These are phyloP conservation scores for Myopa testacea DNA, from an alignment of 2,888 invertebrate genomes.

Conservation along the genomic window DNA sequence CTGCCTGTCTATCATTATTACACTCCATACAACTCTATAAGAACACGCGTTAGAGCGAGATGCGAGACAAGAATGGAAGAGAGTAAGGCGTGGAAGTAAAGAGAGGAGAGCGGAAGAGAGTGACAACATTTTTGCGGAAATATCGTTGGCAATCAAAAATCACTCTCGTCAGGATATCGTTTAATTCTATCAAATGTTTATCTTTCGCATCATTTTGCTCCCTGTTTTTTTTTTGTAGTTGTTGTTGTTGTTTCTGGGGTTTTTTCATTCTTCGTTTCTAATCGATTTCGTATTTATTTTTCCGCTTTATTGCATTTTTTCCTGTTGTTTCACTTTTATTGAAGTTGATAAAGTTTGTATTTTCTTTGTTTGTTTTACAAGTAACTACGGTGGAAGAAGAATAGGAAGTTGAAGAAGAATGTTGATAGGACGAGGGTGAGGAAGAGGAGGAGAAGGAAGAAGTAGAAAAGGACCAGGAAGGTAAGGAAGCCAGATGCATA, in stretches of 20 bases:
- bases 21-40: too few species aligned
- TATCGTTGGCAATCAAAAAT: conserved; percentile 45
- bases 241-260: neutral
- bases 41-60: neutral
- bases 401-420: too few species aligned
- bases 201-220: conserved; percentile 24
- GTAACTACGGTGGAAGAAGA: too few species aligned
- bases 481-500: too few species aligned
- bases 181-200: conserved; percentile 50
- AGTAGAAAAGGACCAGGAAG: too few species aligned
- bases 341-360: neutral
- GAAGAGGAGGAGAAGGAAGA: too few species aligned
- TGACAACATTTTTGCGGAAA: conserved; percentile 44
- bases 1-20: too few species aligned
- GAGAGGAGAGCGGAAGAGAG: neutral
- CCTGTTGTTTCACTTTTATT: neutral
- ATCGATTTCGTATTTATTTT: neutral
- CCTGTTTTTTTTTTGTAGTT: neutral
- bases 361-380: too few species aligned
- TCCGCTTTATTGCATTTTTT: conserved; percentile 1
- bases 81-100: neutral
- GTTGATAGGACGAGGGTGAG: too few species aligned
- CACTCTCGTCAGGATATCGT: conserved; percentile 49
- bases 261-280: neutral
- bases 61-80: neutral